Evolutionary conservation across 2,888 invertebrate genomes (phyloP), one percentile per base, ranked within the genome.

Genomic region (Brachycybe producta): DNA sequence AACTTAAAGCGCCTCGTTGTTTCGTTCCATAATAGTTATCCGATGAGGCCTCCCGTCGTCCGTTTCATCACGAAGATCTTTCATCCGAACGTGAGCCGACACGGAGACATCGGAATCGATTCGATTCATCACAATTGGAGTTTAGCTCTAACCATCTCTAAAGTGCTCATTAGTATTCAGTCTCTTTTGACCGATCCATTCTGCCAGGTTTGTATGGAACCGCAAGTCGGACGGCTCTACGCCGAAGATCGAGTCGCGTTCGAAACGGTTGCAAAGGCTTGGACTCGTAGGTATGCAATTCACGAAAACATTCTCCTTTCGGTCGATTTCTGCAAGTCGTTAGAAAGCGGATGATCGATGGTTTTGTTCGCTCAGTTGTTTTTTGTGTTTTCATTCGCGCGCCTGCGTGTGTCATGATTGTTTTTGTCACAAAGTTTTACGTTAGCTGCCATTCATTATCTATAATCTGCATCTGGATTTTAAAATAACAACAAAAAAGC

Each of bases 101-200:
- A 94, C 68, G 92, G 92, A 2, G 91, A 92, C 69, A 87, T 94
- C 43, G 92, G 94, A 52, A 83, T 94, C 56, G 92, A 94, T 71
- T 88, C 87, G 8, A 87, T 94, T 59, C 85, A 87, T 61, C 86
- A 90, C 70, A 94, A 94, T 70, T 94, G 92, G 92, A 88, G 88
- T n/a, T 71, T 91, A 54, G 91, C 90, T 1, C 71, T 92, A 56
- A 91, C 91, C 36, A 81, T 92, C 62, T 83, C 85, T 57, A 92
- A 71, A 61, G 66, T 70, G 23, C 49, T 56, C 35, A 49, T 56
- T 17, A 56, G 56, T 46, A 56, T 56, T 26, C 56, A 56, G 40
- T 55, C 49, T 19, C 40, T 54, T 5, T 23, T 52, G 67, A 69
- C 54, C 5, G 54, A 54, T 54, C 69, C 70, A 3, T 68, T 64